These are phyloP conservation scores for Cotesia vestalis DNA, from an alignment of 1,140 invertebrate species.

Conservation along the genomic window DNA sequence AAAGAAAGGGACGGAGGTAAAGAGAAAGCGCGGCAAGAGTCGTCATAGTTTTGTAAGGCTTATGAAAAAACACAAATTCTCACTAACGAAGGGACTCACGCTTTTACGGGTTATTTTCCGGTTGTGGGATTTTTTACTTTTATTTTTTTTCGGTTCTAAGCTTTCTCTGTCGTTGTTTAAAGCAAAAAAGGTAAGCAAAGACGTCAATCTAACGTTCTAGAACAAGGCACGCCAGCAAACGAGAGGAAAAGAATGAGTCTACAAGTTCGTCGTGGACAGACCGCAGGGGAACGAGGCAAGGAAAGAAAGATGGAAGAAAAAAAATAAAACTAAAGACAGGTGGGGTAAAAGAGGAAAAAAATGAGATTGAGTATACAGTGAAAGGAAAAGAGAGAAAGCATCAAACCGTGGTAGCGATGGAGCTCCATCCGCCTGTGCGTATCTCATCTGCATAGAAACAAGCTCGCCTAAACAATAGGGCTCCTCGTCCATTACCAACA, in stretches of 20 bases:
- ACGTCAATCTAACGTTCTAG: not conserved
- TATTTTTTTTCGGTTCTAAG: not conserved
- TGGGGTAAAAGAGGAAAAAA: too few species aligned
- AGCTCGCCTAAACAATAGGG: constrained; percentile 60
- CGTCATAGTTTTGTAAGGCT: constrained; percentile 23
- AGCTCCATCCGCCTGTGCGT: constrained; percentile 41
- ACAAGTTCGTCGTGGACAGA: constrained; percentile 33
- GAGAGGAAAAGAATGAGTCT: constrained; percentile 32
- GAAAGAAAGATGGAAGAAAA: constrained; percentile 6
- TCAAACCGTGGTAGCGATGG: constrained; percentile 17
- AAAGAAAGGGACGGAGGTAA: not conserved
- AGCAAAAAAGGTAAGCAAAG: constrained; percentile 13
- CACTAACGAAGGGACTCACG: constrained; percentile 31
- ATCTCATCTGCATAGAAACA: constrained; percentile 65
- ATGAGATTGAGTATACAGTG: too few species aligned
- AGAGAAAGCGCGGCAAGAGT: constrained; percentile 11
- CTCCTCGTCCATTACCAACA: constrained; percentile 60
- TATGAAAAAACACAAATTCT: constrained; percentile 31
- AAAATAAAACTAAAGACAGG: too few species aligned
- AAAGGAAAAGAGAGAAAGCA: too few species aligned
- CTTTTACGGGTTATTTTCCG: constrained; percentile 34
- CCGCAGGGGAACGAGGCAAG: constrained; percentile 24
- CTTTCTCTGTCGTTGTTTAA: not conserved
- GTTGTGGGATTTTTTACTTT: constrained; percentile 18
- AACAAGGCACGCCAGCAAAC: constrained; percentile 16